phyloP scores from a whole-genome alignment of 2,888 invertebrate genomes.

The Himalopsyche japonica region DNA sequence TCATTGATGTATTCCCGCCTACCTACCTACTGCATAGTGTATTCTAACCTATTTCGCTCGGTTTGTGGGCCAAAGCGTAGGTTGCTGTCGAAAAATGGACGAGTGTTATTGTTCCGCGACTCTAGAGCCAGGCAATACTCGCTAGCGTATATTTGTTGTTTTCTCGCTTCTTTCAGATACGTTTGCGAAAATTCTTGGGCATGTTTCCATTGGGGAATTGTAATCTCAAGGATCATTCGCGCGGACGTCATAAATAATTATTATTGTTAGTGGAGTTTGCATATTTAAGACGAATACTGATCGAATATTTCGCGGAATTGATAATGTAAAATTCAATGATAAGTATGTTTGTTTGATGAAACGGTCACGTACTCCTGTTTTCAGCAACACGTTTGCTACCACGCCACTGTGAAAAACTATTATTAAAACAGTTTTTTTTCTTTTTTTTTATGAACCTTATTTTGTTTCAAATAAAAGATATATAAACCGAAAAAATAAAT shows the following conservation, averaged over 20 bases:
- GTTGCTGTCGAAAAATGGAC: slow-evolving; percentile 7
- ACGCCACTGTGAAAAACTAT: too few relatives aligned
- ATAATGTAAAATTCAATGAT: too few relatives aligned
- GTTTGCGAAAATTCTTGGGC: not conserved
- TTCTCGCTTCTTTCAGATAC: not conserved
- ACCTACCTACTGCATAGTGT: not conserved
- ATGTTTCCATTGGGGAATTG: not conserved
- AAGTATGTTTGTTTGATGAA: too few relatives aligned
- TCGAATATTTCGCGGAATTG: too few relatives aligned
- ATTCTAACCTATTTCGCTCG: not conserved
- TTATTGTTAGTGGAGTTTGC: too few relatives aligned
- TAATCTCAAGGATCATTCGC: not conserved
- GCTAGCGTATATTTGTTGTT: not conserved
- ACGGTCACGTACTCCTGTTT: too few relatives aligned
- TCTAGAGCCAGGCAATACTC: not conserved
- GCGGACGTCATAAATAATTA: not conserved
- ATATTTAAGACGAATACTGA: too few relatives aligned
- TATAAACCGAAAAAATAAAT: too few relatives aligned
- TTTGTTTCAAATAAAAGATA: too few relatives aligned
- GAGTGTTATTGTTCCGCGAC: slow-evolving; percentile 5
- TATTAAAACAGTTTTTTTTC: too few relatives aligned
- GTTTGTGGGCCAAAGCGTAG: slow-evolving; percentile 29
- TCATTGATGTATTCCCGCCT: slow-evolving; percentile 24
- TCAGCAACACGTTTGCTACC: too few relatives aligned
- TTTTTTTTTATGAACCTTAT: too few relatives aligned